Conservation (phyloP, 2,888 invertebrate species). For the Dromius quadrimaculatus region DNA sequence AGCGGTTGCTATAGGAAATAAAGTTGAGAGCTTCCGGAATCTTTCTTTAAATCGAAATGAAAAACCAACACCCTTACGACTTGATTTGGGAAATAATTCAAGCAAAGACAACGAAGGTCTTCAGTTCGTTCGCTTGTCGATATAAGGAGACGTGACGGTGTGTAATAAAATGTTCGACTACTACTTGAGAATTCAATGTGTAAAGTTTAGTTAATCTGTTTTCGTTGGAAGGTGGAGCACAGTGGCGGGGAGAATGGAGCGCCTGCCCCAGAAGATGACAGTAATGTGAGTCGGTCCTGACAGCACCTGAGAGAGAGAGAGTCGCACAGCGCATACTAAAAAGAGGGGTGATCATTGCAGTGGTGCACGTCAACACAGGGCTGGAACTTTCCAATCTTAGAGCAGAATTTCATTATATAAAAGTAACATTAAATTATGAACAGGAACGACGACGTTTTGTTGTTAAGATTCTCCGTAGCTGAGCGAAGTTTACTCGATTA, state of each 20-base stretch:
- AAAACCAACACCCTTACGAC: constrained; percentile 16
- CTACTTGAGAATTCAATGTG: constrained; percentile 51
- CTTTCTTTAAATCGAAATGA: constrained; percentile 16
- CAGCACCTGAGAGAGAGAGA: constrained; percentile 26
- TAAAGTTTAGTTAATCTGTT: constrained; percentile 51
- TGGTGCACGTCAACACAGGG: not conserved
- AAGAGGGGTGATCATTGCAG: not conserved
- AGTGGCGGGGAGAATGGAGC: constrained; percentile 3
- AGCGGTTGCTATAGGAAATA: too few relatives aligned
- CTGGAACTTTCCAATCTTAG: too few relatives aligned
- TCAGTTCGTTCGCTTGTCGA: not conserved
- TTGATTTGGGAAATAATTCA: constrained; percentile 15
- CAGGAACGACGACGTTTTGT: too few relatives aligned
- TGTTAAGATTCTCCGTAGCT: too few relatives aligned
- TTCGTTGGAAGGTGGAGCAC: constrained; percentile 34
- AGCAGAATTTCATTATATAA: too few relatives aligned
- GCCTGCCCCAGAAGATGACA: constrained; percentile 32
- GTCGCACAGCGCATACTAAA: constrained; percentile 22
- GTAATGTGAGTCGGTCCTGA: constrained; percentile 46
- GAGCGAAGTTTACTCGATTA: too few relatives aligned
- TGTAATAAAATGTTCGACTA: constrained; percentile 35
- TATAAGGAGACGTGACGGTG: constrained; percentile 9
- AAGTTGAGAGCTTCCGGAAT: too few relatives aligned
- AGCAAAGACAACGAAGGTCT: not conserved
- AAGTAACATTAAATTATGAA: too few relatives aligned